Evolutionary conservation across 2,888 invertebrate genomes (phyloP), one percentile per base, ranked within the genome.

Genomic region (Baronia brevicornis): DNA sequence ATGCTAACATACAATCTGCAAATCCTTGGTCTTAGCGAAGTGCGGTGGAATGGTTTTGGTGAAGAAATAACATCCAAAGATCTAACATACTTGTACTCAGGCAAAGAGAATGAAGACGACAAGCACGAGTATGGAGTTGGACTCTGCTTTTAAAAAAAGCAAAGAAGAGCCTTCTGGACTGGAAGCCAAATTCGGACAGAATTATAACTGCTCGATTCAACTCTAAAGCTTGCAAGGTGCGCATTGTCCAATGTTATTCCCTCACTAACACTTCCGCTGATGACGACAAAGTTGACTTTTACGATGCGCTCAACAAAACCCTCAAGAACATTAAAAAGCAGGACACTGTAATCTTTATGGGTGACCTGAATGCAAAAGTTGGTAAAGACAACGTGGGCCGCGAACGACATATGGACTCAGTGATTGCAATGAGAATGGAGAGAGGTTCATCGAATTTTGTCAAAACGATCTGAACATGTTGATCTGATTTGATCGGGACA

Each of bases 151-250:
- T n/a, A n/a, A n/a, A n/a, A n/a, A n/a, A n/a, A n/a, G n/a, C n/a
- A n/a, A n/a, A n/a, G n/a, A n/a, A n/a, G n/a, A n/a, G n/a, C n/a
- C n/a, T n/a, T n/a, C n/a, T n/a, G n/a, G n/a, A n/a, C n/a, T n/a
- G n/a, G n/a, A n/a, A n/a, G n/a, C n/a, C n/a, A n/a, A n/a, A n/a
- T n/a, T n/a, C n/a, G n/a, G n/a, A n/a, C n/a, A n/a, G n/a, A n/a
- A n/a, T n/a, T n/a, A n/a, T n/a, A n/a, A n/a, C n/a, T n/a, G 37
- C 37, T 5, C 28, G 37, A 5, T 37, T 37, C 22, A 9, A 9
- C 12, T 14, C 26, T 2, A 20, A 23, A 20, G 33, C 13, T 10
- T 9, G 33, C 1, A 37, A 37, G 5, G 22, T 37, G 3, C 21
- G 22, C 11, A 19, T 33, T 1, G 33, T 37, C 2, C 28, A 36